phyloP scores from a whole-genome alignment of 2,113 vertebrate genomes.

The Microtus oregoni region DNA sequence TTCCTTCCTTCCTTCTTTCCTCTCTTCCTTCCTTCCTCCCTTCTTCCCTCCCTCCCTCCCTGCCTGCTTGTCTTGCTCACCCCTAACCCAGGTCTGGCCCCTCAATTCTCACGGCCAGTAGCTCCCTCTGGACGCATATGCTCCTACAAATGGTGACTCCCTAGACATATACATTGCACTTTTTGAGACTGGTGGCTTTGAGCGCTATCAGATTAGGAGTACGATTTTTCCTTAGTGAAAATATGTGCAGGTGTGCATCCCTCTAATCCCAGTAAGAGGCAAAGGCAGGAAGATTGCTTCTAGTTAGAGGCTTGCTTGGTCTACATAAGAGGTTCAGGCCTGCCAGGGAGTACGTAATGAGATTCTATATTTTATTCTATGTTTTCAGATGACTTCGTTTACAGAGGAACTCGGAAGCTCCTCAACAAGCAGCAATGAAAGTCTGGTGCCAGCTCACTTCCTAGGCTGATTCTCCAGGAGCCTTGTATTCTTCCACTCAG shows the following conservation, averaged over 20 bases:
- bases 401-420: neutral
- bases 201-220: neutral
- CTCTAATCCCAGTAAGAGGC: neutral
- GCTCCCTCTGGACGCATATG: neutral
- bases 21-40: too few species aligned
- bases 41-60: too few species aligned
- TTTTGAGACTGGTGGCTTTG: neutral
- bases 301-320: neutral
- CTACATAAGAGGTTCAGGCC: neutral
- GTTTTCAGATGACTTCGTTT: neutral
- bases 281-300: neutral
- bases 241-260: neutral
- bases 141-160: neutral
- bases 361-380: neutral
- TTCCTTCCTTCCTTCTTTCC: too few species aligned
- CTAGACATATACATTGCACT: neutral
- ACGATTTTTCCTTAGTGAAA: neutral
- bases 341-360: neutral
- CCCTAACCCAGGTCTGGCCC: neutral
- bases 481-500: neutral
- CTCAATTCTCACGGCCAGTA: neutral
- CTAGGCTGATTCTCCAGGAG: neutral
- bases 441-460: neutral
- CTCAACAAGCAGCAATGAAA: neutral
- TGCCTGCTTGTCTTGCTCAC: neutral